Conservation (phyloP, 2,113 vertebrate species). For the Spilogale gracilis region DNA sequence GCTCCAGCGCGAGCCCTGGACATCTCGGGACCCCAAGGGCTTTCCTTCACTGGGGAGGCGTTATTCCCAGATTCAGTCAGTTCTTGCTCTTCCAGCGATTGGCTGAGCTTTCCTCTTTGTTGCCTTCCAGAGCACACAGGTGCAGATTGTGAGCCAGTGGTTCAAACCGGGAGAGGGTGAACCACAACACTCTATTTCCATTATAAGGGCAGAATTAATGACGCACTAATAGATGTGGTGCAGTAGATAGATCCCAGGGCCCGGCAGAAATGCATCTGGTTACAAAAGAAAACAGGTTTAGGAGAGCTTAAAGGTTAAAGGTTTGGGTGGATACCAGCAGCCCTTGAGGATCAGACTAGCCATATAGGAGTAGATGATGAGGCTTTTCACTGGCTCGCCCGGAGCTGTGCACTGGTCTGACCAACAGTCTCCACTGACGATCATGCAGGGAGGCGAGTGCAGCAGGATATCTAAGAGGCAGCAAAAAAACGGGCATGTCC, state of each 20-base stretch:
- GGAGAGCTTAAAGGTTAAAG: neutral
- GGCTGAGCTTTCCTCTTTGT: neutral
- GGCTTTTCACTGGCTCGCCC: too few relatives aligned
- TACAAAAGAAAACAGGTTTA: neutral
- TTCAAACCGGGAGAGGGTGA: neutral
- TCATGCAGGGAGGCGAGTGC: neutral
- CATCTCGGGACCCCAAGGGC: too few relatives aligned
- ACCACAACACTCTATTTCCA: neutral
- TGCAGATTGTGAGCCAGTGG: neutral
- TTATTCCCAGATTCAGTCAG: neutral
- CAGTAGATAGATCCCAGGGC: too few relatives aligned
- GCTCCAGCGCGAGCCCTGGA: neutral
- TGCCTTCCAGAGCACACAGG: neutral
- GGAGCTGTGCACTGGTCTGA: neutral
- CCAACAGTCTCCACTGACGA: neutral
- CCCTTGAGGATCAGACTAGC: neutral
- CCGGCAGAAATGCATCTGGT: neutral
- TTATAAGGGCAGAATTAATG: neutral
- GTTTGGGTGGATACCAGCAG: neutral
- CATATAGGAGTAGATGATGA: too few relatives aligned
- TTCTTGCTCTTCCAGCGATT: neutral
- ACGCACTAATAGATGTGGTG: neutral
- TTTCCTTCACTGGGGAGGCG: neutral
- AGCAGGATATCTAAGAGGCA: too few relatives aligned
- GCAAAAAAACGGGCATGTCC: neutral